Conservation (phyloP, 2,113 vertebrate species). For the Scatophagus argus region DNA sequence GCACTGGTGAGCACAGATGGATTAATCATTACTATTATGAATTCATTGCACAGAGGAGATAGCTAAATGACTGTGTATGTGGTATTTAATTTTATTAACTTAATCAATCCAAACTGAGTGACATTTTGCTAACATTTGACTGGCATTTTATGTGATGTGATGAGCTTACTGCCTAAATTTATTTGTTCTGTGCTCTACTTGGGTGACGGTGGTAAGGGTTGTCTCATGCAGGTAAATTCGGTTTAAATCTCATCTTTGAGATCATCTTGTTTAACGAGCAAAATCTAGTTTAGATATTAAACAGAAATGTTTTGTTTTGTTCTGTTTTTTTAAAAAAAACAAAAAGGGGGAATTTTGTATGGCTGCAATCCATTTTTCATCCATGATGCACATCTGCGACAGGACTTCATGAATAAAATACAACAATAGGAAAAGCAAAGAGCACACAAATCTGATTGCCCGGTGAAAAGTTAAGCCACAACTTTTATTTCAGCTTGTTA, state of each 20-base stretch:
- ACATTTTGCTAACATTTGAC: background rate
- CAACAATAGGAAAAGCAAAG: background rate
- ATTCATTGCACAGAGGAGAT: background rate
- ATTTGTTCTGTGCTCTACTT: background rate
- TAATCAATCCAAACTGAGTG: background rate
- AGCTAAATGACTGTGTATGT: background rate
- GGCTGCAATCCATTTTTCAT: constrained; percentile 11
- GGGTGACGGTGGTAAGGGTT: background rate
- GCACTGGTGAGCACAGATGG: background rate
- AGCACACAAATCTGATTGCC: constrained; percentile 18
- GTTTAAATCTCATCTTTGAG: background rate
- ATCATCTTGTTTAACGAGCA: background rate
- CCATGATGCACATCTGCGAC: background rate
- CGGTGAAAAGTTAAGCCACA: background rate
- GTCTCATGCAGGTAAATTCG: background rate
- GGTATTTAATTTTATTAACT: too few relatives aligned
- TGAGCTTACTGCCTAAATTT: background rate
- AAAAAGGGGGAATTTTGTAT: background rate
- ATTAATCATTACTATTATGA: too few relatives aligned
- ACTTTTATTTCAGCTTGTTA: constrained; percentile 20
- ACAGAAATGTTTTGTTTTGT: too few relatives aligned
- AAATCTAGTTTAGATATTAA: background rate
- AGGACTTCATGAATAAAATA: constrained; percentile 12
- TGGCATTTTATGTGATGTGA: background rate
- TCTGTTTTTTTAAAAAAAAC: too few relatives aligned